phyloP scores from a whole-genome alignment of 2,888 invertebrate genomes.

The Drosophila yooni region DNA sequence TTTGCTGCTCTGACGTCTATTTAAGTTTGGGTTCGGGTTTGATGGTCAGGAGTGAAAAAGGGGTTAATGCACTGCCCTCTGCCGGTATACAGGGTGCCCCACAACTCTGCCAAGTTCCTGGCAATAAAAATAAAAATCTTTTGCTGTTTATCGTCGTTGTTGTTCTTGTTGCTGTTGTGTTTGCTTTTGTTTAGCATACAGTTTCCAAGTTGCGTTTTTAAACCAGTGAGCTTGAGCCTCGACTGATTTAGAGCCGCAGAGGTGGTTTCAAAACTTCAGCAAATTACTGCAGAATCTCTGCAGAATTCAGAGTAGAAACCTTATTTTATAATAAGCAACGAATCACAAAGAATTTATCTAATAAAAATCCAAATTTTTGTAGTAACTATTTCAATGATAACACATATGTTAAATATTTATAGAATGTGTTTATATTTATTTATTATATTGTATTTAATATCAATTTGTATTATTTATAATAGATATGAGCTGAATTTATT shows the following conservation, averaged over 20 bases:
- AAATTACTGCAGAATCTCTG: constrained; percentile 4
- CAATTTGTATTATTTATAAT: neutral
- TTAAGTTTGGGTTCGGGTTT: constrained; percentile 22
- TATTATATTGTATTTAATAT: neutral
- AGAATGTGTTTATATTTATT: too few relatives aligned
- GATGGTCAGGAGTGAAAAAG: constrained; percentile 52
- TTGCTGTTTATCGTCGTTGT: constrained; percentile 57
- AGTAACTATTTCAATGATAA: neutral
- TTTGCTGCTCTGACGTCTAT: constrained; percentile 55
- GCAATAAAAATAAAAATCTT: constrained; percentile 80
- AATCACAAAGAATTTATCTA: neutral
- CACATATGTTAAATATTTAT: neutral
- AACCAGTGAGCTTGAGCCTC: constrained; percentile 27
- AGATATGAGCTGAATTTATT: rapidly evolving
- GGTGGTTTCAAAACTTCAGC: constrained; percentile 6
- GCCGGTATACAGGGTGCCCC: constrained; percentile 19
- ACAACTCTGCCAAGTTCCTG: constrained; percentile 54
- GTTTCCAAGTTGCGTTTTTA: constrained; percentile 39
- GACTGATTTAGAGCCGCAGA: constrained; percentile 37
- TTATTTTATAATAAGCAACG: neutral
- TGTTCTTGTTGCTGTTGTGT: constrained; percentile 36
- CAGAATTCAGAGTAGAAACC: too few relatives aligned
- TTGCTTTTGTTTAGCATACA: constrained; percentile 47
- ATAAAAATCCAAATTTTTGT: rapidly evolving
- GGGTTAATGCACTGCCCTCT: constrained; percentile 76